Base-by-base conservation (phyloP, 2,888 invertebrate genomes). In the Smittia aterrima region DNA sequence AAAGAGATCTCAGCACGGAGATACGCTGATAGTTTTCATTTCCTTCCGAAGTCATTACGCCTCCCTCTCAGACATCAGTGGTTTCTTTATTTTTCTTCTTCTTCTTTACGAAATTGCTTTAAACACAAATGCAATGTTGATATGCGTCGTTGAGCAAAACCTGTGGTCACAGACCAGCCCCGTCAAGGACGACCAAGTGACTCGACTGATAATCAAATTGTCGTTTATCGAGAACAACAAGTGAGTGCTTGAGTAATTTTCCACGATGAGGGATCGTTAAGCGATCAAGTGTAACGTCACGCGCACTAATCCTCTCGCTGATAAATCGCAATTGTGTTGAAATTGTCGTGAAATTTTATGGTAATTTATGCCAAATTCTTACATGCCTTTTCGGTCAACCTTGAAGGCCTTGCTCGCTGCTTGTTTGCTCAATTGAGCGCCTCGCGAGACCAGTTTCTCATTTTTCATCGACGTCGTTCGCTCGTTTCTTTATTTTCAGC, bases 301-400 rank as follows among this genome's bases (percentile, higher is more conserved):
- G 16, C 64, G n/a, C 25, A 64, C 25, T 64, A 64, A 64, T 64
- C 64, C 25, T 16, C 18, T 22, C 20, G n/a, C 27, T 24, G 4
- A 27, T 9, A 25, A 6, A 25, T 64, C 25, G 25, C 64, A 64
- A 64, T 64, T 25, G 22, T 64, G 20, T 64, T 64, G 11, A 64
- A 64, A 64, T 27, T 64, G 20, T 27, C 64, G 11, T 13, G 24
- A 64, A 64, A 64, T 64, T n/a, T 25, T 64, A 64, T 64, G 6
- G 9, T 64, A 64, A 64, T 64, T 64, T 64, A 64, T 64, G 64
- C 64, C 27, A 64, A 64, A 64, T 64, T 64, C 64, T 64, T 64
- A 27, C 27, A 64, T 64, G 64, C 3, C 64, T 64, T 64, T 64
- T 25, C n/a, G n/a, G 27, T 64, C 25, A 64, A 27, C 27, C 27